Evolutionary conservation across 2,888 invertebrate species (phyloP), one percentile per base, ranked within the genome.

Genomic region (Ectemnius continuus): DNA sequence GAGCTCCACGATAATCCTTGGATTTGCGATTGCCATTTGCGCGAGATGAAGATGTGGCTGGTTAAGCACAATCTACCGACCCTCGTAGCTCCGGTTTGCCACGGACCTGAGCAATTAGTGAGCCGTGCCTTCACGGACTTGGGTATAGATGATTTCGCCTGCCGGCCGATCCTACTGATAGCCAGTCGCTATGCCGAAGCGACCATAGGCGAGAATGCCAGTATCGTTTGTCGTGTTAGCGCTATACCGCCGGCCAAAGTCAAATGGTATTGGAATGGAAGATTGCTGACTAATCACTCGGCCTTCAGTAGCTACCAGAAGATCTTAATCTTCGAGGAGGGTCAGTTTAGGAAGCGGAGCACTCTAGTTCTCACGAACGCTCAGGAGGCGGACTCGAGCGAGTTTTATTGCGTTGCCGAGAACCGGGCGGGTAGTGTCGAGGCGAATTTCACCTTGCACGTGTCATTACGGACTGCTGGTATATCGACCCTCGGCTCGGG

Each of bases 401-500:
- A 96, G 86, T 97, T 97, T 91, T 96, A 96, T 89, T 97, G 97
- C 91, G 95, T 97, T 1, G 97, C 97, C 8, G 97, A 97, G 91
- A 98, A 97, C 91, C 94, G 95, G 75, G 97, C 96, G 3, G 97
- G 97, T 23, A 95, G 94, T 86, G 95, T 96, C 46, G 97, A 97
- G 91, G 96, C 96, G 14, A 97, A 97, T 91, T 97, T 97, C 87
- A 97, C 97, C 48, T 92, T 97, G 56, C 95, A 96, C 87, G 96
- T 97, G 67, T 94, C 95, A 65, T 93, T 96, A 91, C 92, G 94
- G 71, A 93, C 96, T 60, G 95, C 95, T 36, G 96, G 96, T 63
- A 95, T 96, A 93, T 95, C 95, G 2, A 95, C 95, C 0, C 91
- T 97, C 73, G 96, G 96, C 61, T 95, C 95, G 79, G 96, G 96